Base-by-base conservation (phyloP, 2,113 vertebrate genomes). In the Narcine bancroftii region DNA sequence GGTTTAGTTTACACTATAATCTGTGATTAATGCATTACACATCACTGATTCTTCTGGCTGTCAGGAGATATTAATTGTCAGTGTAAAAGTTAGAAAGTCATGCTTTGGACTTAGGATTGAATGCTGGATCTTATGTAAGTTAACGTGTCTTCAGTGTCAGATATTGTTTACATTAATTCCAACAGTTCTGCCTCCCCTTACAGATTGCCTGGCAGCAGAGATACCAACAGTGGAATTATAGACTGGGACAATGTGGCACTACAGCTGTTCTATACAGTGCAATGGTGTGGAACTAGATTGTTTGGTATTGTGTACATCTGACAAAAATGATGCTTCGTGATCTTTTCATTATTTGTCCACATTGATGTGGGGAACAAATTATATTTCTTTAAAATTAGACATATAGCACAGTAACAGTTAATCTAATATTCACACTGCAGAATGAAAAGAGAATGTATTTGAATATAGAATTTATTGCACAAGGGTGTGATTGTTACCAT, bases 121-220 rank as follows among this genome's bases (percentile, higher is more conserved):
- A 21, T 71, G 29, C 89, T 47, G 47, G 45, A 69, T 36, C 39
- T 91, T 21, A 65, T 91, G 87, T 91, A 66, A 91, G n/a, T 29
- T 87, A 87, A 45, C 39, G 21, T 91, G 6, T 60, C 33, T 85
- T 85, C 50, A 85, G 33, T 87, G 36, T 87, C 53, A 87, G 81
- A 17, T 91, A 42, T 71, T 91, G 11, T 39, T 66, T 13, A 29
- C 87, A 91, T 71, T 69, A 91, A 69, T 66, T 69, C 39, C 89
- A 47, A 65, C 65, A 91, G 36, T 69, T 91, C 65, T 91, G 39
- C 39, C 60, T 69, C 42, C 85, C 89, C 69, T 66, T 66, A 45
- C 63, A 69, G 89, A 47, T 91, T 91, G 89, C 65, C 39, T 91
- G 65, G 89, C 65, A 69, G 65, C 36, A 71, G 63, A 91, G 36